Percentiles rank a stretch among this genome's conserved stretches.
Evolutionary conservation across 1,140 invertebrate species (phyloP).

Genomic region (Drosophila parabipectinata): DNA sequence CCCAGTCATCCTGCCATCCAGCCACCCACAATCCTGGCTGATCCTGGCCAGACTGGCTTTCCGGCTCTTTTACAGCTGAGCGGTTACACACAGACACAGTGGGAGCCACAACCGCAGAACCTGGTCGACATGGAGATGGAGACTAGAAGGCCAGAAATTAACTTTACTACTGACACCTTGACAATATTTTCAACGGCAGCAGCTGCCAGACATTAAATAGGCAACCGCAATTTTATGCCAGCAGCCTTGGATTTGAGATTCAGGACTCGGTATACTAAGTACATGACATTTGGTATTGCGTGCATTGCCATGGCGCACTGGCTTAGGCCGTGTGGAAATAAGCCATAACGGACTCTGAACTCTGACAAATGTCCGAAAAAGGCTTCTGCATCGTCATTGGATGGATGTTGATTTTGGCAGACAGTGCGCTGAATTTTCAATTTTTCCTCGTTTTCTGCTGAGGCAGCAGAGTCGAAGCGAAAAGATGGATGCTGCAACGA

Average conservation of each 20-base stretch:
- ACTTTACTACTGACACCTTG: slow-evolving; percentile 79
- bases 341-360: neutral
- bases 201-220: slow-evolving; percentile 42
- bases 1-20: slow-evolving; percentile 11
- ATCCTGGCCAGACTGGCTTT: slow-evolving; percentile 66
- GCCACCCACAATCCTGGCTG: slow-evolving; percentile 45
- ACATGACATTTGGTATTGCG: slow-evolving; percentile 64
- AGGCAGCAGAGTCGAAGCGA: slow-evolving; percentile 25
- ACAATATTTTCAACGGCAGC: slow-evolving; percentile 70
- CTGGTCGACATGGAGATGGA: neutral
- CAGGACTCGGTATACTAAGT: slow-evolving; percentile 18
- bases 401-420: slow-evolving; percentile 70
- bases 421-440: slow-evolving; percentile 74
- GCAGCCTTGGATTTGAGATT: neutral
- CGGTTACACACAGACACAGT: slow-evolving; percentile 63
- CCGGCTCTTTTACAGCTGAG: slow-evolving; percentile 75
- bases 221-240: slow-evolving; percentile 40
- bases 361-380: slow-evolving; percentile 32
- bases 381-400: slow-evolving; percentile 14
- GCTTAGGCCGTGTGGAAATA: slow-evolving; percentile 21
- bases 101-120: slow-evolving; percentile 58
- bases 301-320: slow-evolving; percentile 34
- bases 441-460: slow-evolving; percentile 66
- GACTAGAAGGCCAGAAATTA: slow-evolving; percentile 63
- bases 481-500: slow-evolving; percentile 28